phyloP scores from a whole-genome alignment of 1,140 invertebrate species.

The Chionoecetes opilio region DNA sequence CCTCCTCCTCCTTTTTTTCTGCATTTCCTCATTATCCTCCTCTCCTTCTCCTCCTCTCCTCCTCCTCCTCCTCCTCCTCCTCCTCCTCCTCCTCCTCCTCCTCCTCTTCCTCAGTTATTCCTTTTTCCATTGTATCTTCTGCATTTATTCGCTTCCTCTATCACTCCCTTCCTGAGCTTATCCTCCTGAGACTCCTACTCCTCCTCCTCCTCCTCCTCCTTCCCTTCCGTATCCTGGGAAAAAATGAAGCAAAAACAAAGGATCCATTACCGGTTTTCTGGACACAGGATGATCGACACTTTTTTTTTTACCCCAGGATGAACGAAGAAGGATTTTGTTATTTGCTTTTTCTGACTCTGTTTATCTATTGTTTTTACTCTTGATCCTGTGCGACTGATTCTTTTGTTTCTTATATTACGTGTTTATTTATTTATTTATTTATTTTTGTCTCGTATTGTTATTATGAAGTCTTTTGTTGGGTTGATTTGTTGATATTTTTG shows the following conservation, averaged over 20 bases:
- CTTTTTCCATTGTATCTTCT: background rate
- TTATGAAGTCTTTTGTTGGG: too few species aligned
- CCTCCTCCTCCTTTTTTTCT: background rate
- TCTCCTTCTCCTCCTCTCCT: background rate
- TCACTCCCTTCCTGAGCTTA: slow-evolving; percentile 7
- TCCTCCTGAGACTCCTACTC: background rate
- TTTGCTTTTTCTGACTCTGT: background rate
- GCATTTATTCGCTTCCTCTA: background rate
- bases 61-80: slow-evolving; percentile 2
- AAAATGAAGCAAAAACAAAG: background rate
- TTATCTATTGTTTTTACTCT: background rate
- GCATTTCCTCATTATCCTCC: too few species aligned
- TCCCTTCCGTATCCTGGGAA: background rate
- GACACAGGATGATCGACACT: background rate
- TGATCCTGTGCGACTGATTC: too few species aligned
- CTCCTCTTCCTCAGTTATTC: background rate
- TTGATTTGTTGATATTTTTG: too few species aligned
- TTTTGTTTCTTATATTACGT: too few species aligned
- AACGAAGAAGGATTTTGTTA: background rate
- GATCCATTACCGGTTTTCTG: slow-evolving; percentile 5
- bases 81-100: background rate
- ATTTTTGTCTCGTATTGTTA: too few species aligned
- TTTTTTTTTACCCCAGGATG: background rate
- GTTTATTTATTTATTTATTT: too few species aligned
- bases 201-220: background rate